These are phyloP conservation scores for Tragelaphus buxtoni DNA, from an alignment of 2,113 vertebrate genomes.

Conservation along the genomic window DNA sequence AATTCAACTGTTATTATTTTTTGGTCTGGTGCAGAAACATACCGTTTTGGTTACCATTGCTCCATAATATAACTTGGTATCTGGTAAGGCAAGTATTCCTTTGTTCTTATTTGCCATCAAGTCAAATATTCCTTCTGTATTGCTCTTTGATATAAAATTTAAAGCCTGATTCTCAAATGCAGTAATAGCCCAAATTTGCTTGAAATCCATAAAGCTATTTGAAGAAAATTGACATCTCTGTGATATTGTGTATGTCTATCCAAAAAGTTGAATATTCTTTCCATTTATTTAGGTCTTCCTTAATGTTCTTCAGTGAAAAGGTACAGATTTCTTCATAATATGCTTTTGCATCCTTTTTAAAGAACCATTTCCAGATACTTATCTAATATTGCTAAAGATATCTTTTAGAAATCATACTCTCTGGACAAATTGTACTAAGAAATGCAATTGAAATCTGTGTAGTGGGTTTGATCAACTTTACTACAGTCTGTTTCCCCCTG, in stretches of 20 bases:
- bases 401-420: neutral
- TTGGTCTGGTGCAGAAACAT: neutral
- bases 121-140: neutral
- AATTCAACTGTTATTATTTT: neutral
- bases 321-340: neutral
- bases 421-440: neutral
- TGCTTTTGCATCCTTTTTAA: neutral
- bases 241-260: neutral
- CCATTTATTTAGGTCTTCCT: neutral
- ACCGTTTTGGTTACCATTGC: neutral
- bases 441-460: neutral
- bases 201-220: neutral
- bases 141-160: neutral
- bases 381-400: neutral
- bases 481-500: neutral
- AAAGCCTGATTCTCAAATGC: neutral
- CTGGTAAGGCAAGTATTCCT: neutral
- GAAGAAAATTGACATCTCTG: neutral
- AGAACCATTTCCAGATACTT: neutral
- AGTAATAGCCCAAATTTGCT: neutral
- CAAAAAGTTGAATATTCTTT: neutral
- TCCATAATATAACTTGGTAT: neutral
- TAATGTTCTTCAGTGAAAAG: neutral
- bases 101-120: neutral
- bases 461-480: neutral